phyloP scores from a whole-genome alignment of 2,888 invertebrate genomes.

The Yponomeuta sedellus region DNA sequence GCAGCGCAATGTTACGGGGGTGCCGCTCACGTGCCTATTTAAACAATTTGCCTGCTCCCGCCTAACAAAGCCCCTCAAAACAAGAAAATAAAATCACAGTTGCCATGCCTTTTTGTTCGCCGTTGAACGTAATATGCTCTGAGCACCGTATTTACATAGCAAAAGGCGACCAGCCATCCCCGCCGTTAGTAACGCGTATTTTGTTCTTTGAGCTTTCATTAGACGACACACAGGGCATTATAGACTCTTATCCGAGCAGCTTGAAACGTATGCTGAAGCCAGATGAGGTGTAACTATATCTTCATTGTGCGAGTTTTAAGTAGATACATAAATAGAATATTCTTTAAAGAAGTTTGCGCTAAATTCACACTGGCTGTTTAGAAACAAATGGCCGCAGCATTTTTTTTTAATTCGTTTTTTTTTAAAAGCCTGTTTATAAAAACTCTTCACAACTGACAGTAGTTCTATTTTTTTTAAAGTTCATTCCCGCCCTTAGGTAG shows the following conservation, averaged over 20 bases:
- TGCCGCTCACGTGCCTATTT: constrained; percentile 50
- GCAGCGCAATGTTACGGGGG: constrained; percentile 41
- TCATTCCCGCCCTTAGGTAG: too few relatives aligned
- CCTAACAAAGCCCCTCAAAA: constrained; percentile 49
- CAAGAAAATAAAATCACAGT: constrained; percentile 53
- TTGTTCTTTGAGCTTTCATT: constrained; percentile 23
- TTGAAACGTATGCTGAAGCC: neutral
- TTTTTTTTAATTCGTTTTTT: too few relatives aligned
- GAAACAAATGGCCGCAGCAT: too few relatives aligned
- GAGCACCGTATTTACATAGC: constrained; percentile 35
- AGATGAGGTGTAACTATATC: too few relatives aligned
- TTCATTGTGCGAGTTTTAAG: too few relatives aligned
- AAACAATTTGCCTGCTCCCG: constrained; percentile 40
- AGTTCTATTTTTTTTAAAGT: too few relatives aligned
- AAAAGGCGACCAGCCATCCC: constrained; percentile 25
- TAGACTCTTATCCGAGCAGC: too few relatives aligned
- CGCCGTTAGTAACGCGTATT: neutral
- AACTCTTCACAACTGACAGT: too few relatives aligned
- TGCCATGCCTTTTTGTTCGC: constrained; percentile 30
- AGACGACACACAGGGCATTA: neutral
- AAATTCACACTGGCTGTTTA: too few relatives aligned
- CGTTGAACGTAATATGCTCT: constrained; percentile 33
- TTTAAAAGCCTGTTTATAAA: too few relatives aligned
- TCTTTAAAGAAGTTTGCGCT: too few relatives aligned
- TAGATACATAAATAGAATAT: too few relatives aligned